phyloP scores from a whole-genome alignment of 2,797 vertebrate species.

The Schizopygopsis pylzovi region DNA sequence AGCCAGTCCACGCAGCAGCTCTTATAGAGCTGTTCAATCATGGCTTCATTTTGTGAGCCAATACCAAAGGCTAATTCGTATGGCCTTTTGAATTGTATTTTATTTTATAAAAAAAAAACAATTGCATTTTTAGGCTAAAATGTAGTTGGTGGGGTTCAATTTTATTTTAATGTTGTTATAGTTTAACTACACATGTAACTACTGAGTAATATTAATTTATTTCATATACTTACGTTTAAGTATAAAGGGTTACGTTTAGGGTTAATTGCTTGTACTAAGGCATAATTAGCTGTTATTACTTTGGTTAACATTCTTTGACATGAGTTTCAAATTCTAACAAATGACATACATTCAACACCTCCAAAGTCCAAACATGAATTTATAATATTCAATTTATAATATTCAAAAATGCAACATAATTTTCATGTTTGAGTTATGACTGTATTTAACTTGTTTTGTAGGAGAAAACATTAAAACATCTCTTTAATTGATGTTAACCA shows the following conservation, averaged over 20 bases:
- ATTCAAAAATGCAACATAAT: not conserved
- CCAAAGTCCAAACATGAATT: not conserved
- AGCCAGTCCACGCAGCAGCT: not conserved
- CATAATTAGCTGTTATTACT: too few relatives aligned
- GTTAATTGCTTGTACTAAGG: not conserved
- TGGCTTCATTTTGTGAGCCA: not conserved
- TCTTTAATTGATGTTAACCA: not conserved
- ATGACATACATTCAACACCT: not conserved
- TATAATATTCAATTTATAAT: too few relatives aligned
- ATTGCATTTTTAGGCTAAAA: not conserved
- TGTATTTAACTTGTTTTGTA: not conserved
- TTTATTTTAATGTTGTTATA: not conserved
- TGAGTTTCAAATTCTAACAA: not conserved
- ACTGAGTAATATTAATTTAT: not conserved
- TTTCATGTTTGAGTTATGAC: not conserved
- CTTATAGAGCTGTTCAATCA: not conserved
- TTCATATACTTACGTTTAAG: not conserved
- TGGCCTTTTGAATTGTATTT: not conserved
- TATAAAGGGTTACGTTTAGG: not conserved
- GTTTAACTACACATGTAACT: not conserved
- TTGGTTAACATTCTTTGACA: not conserved
- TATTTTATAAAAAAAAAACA: too few relatives aligned
- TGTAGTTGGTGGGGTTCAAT: not conserved
- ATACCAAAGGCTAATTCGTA: not conserved
- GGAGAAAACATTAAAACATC: not conserved